Percentiles rank a stretch among this genome's conserved stretches.
phyloP scores from a whole-genome alignment of 2,888 invertebrate species.

The Polymixis flavicincta region DNA sequence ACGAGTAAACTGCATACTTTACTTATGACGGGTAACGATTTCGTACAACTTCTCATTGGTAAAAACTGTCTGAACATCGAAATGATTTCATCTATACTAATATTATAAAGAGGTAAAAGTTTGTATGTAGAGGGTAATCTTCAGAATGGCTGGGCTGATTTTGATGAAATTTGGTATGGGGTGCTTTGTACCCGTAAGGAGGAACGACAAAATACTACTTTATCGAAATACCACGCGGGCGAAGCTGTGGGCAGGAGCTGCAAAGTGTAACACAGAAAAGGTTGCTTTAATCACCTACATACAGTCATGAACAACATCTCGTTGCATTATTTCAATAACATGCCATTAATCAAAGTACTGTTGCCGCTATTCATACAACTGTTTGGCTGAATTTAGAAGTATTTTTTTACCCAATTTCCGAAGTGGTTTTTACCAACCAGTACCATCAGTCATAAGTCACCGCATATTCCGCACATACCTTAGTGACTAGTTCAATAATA shows the following conservation, averaged over 20 bases:
- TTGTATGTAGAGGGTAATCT: no score
- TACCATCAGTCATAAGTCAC: not conserved
- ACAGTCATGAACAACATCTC: not conserved
- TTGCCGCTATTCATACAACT: not conserved
- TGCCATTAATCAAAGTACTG: not conserved
- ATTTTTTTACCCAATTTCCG: not conserved
- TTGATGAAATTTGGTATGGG: no score
- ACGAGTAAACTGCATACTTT: slow-evolving; percentile 2
- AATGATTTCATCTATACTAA: not conserved
- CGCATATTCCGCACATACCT: slow-evolving; percentile 1
- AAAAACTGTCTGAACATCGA: not conserved
- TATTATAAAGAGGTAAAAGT: no score
- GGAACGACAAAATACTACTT: no score
- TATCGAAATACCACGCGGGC: no score
- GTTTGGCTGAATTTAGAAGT: not conserved
- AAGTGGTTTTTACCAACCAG: not conserved
- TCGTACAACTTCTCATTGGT: not conserved
- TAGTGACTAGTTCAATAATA: not conserved
- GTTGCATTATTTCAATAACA: not conserved
- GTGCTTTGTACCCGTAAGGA: no score
- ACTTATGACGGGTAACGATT: not conserved
- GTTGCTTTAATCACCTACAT: not conserved
- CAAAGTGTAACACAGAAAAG: not conserved
- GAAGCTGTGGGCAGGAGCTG: no score
- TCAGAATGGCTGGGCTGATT: no score